Evolutionary conservation across 2,797 vertebrate species (phyloP).

Genomic region (Sebastes vulpes): DNA sequence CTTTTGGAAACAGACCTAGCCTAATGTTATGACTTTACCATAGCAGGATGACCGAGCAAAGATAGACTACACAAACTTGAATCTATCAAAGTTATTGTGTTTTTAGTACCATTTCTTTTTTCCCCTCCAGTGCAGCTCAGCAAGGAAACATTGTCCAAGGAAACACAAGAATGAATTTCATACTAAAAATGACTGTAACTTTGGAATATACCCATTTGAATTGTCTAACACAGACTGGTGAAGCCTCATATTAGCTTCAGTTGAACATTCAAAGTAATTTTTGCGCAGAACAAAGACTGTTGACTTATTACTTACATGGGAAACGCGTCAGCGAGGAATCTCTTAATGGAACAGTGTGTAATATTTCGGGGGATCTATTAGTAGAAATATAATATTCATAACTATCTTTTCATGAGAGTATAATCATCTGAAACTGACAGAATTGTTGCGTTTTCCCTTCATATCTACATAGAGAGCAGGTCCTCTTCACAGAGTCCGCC

Average conservation of each 20-base stretch:
- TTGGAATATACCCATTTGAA: neutral
- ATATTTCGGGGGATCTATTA: no score
- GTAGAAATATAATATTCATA: no score
- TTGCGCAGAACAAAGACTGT: neutral
- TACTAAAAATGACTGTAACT: neutral
- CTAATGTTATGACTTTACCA: constrained; percentile 38
- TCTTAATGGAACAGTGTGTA: neutral
- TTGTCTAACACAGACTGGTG: neutral
- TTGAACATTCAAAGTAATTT: accelerated
- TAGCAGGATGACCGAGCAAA: neutral
- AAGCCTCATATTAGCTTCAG: no score
- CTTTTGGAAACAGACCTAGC: constrained; percentile 29
- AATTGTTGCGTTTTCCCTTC: no score
- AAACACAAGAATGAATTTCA: no score
- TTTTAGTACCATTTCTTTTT: neutral
- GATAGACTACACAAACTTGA: neutral
- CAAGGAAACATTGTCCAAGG: neutral
- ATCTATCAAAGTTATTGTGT: neutral
- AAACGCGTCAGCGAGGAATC: neutral
- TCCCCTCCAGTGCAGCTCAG: neutral
- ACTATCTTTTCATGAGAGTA: no score
- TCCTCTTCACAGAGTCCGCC: no score
- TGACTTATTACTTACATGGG: neutral
- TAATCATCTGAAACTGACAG: no score
- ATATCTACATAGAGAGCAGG: no score